Evolutionary conservation across 1,140 invertebrate species (phyloP), one percentile per base, ranked within the genome.

Genomic region (Ganaspis sp.): DNA sequence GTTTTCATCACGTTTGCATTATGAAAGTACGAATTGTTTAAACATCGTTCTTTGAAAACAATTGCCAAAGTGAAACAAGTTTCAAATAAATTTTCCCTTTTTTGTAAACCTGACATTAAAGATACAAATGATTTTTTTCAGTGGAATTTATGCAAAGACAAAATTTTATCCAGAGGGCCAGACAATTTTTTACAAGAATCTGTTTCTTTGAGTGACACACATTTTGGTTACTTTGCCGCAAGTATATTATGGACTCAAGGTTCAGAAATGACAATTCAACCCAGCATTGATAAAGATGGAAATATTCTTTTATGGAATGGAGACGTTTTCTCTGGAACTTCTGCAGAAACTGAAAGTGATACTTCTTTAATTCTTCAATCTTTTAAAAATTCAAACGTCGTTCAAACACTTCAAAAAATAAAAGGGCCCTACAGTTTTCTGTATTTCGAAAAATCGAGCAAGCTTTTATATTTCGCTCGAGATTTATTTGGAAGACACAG

Each of bases 401-500:
- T 92, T 15, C 71, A 87, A 26, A 85, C 92, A 2, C 83, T 96
- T 45, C 80, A 85, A 73, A 83, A 87, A 75, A 88, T 98, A 4
- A 91, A 95, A 81, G 98, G 97, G 17, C 97, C 98, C 45, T 98
- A 94, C 91, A 94, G 96, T 78, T 93, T 98, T 73, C 93, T 98
- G 69, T 97, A 95, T 87, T 96, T 93, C 88, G 92, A 97, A 84
- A 94, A 93, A 86, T 76, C 79, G 42, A 86, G 84, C 3, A 91
- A 94, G 69, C 87, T 86, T 15, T 79, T 99, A 42, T 98, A 95
- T 92, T 98, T 98, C 92, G 95, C 94, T 8, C 92, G 97, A 88
- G 98, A 99, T 91, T 91, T 92, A 78, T 94, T 97, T 89, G 98
- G 98, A 26, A 92, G 97, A 81, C 94, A 96, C 79, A 96, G 96